Conservation (phyloP, 2,113 vertebrate genomes). For the Ctenodactylus gundi region DNA sequence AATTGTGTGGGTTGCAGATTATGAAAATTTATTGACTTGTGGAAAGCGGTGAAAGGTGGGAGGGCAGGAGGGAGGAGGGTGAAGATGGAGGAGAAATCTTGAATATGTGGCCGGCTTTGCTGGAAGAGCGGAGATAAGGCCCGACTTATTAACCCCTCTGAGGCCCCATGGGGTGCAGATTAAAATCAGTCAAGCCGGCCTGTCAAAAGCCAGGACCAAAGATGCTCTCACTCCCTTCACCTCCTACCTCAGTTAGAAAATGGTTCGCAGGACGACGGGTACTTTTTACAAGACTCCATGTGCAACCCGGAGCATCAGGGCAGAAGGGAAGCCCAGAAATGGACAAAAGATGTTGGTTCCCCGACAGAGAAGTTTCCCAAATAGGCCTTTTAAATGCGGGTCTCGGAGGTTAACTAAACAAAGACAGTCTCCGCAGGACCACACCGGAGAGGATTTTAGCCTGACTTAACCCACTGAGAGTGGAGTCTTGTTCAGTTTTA, state of each 20-base stretch:
- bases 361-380: slow-evolving; percentile 85
- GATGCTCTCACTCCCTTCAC: not conserved
- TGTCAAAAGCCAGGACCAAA: not conserved
- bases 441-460: slow-evolving; percentile 92
- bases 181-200: not conserved
- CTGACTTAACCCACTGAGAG: slow-evolving; percentile 89
- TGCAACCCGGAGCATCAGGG: not conserved
- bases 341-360: slow-evolving; percentile 84
- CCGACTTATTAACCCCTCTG: not conserved
- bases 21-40: slow-evolving; percentile 52
- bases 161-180: not conserved
- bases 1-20: not conserved
- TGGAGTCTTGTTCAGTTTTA: slow-evolving; percentile 90
- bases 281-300: not conserved
- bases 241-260: slow-evolving; percentile 18
- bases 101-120: slow-evolving; percentile 21
- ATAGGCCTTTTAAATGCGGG: slow-evolving; percentile 91
- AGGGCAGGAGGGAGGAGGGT: not conserved
- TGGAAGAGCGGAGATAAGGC: not conserved
- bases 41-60: not conserved
- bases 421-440: slow-evolving; percentile 93
- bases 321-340: slow-evolving; percentile 77
- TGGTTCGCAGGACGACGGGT: not conserved
- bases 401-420: slow-evolving; percentile 96
- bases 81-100: not conserved